Evolutionary conservation across 2,113 vertebrate genomes (phyloP).

Genomic region (Myxocyprinus asiaticus): DNA sequence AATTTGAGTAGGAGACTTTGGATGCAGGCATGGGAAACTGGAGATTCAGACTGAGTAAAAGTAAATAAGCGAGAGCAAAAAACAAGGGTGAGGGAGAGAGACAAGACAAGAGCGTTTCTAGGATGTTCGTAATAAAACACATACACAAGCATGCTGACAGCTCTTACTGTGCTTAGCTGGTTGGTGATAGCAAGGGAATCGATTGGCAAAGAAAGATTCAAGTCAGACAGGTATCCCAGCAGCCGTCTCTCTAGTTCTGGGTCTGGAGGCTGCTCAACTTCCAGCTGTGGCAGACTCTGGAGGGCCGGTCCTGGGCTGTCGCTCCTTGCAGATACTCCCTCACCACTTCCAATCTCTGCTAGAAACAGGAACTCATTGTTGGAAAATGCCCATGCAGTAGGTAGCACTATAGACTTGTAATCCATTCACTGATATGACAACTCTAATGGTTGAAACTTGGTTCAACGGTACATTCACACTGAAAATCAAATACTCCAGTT

Average conservation of each 20-base stretch:
- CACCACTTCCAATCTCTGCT: constrained; percentile 76
- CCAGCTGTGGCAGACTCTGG: constrained; percentile 65
- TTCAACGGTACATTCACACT: no score
- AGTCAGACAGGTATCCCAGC: constrained; percentile 85
- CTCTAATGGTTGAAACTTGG: not conserved
- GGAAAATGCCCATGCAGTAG: not conserved
- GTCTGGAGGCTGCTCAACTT: constrained; percentile 81
- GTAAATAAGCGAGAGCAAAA: not conserved
- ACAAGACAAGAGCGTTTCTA: not conserved
- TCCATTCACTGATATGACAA: not conserved
- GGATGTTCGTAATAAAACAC: not conserved
- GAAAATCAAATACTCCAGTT: no score
- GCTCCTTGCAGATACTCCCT: constrained; percentile 76
- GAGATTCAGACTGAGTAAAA: constrained; percentile 76
- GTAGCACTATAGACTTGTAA: not conserved
- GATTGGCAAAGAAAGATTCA: constrained; percentile 81
- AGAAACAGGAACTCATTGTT: not conserved
- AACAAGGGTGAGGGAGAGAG: not conserved
- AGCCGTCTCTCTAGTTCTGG: constrained; percentile 87
- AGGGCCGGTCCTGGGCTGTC: constrained; percentile 82
- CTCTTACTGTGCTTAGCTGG: constrained; percentile 74
- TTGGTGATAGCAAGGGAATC: constrained; percentile 85
- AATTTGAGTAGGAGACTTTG: constrained; percentile 91
- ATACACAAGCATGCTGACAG: constrained; percentile 51
- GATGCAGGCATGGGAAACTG: constrained; percentile 79